Percentiles rank a stretch among this genome's conserved stretches.
Conservation (phyloP, 2,113 vertebrate species). For the Deroptyus accipitrinus region DNA sequence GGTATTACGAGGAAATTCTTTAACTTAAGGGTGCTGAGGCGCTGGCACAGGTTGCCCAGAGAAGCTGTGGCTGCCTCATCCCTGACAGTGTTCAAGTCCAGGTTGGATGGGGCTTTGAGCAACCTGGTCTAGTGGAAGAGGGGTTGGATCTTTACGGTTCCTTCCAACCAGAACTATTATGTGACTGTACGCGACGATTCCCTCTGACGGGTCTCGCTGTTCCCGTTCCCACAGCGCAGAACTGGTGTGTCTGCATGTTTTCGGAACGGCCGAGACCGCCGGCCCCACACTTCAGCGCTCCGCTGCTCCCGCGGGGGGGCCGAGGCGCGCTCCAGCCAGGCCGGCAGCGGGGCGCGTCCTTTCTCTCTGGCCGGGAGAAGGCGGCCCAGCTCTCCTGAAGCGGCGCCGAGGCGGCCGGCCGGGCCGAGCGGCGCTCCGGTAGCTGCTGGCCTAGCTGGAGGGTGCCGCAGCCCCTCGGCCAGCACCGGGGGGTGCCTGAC, state of each 20-base stretch:
- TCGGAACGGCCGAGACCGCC: background rate
- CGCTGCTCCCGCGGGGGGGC: accelerated
- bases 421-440: background rate
- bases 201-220: background rate
- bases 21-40: background rate
- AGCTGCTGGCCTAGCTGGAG: accelerated
- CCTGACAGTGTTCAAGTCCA: too few relatives aligned
- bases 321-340: accelerated
- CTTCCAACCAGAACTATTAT: too few relatives aligned
- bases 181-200: too few relatives aligned
- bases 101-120: too few relatives aligned
- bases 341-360: too few relatives aligned
- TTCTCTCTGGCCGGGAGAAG: too few relatives aligned
- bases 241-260: accelerated
- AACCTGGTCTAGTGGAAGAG: too few relatives aligned
- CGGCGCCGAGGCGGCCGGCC: background rate
- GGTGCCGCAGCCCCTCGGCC: background rate
- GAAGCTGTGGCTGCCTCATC: background rate
- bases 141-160: too few relatives aligned
- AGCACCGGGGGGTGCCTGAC: background rate
- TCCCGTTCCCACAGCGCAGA: too few relatives aligned
- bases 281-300: background rate
- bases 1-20: background rate
- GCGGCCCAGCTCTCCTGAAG: too few relatives aligned
- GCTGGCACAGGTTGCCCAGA: background rate